phyloP scores from a whole-genome alignment of 2,797 vertebrate genomes.

The Pelochelys cantorii region DNA sequence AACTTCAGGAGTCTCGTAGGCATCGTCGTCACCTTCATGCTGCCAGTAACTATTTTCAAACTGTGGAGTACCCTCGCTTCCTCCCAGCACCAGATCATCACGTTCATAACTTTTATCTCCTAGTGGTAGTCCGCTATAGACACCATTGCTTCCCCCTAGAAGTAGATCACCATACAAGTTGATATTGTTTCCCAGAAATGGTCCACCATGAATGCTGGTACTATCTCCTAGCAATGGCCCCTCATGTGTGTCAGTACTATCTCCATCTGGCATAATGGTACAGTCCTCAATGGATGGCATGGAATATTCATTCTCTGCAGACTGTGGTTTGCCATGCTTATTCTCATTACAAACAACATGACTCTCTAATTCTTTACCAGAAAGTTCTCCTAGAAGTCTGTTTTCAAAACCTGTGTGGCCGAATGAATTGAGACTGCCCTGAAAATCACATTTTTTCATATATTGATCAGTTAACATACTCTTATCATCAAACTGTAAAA shows the following conservation, averaged over 20 bases:
- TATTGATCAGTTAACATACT: neutral
- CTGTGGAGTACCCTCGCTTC: neutral
- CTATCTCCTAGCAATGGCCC: conserved; percentile 19
- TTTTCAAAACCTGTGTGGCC: conserved; percentile 38
- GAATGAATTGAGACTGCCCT: conserved; percentile 41
- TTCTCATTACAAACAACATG: neutral
- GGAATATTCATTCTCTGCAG: neutral
- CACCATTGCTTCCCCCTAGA: neutral
- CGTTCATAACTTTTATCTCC: neutral
- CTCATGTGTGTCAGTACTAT: neutral
- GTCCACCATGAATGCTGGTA: neutral
- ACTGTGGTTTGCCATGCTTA: neutral
- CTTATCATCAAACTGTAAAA: conserved; percentile 19
- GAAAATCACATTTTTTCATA: conserved; percentile 13
- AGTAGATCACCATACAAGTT: neutral
- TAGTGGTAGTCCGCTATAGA: neutral
- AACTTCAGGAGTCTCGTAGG: conserved; percentile 70
- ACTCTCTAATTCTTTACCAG: conserved; percentile 18
- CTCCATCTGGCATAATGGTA: neutral
- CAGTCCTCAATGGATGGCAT: neutral
- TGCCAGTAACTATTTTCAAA: conserved; percentile 24
- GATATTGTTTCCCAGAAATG: neutral
- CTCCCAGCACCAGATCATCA: conserved; percentile 23
- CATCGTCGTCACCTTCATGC: neutral
- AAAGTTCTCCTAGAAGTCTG: conserved; percentile 25